Conservation (phyloP, 2,888 invertebrate genomes). For the Caenorhabditis sp. region DNA sequence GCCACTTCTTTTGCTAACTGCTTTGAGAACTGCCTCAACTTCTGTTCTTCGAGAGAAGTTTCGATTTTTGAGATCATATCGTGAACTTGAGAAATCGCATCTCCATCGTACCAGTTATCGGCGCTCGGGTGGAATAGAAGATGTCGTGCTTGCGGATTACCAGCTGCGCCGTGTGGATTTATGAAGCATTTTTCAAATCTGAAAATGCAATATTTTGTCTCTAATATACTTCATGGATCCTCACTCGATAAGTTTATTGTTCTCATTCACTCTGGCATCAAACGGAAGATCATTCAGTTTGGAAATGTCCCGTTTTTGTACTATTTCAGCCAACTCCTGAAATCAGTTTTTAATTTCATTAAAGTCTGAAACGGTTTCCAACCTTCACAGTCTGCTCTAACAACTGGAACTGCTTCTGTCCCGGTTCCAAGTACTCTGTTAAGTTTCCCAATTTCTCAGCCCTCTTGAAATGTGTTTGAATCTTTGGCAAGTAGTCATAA, state of each 20-base stretch:
- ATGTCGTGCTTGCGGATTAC: slow-evolving; percentile 77
- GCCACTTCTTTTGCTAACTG: slow-evolving; percentile 46
- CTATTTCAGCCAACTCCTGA: slow-evolving; percentile 19
- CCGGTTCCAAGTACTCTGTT: slow-evolving; percentile 8
- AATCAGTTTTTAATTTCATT: not conserved
- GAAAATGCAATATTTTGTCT: too few species aligned
- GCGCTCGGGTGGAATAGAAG: slow-evolving; percentile 83
- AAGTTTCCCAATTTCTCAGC: not conserved
- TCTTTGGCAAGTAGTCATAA: slow-evolving; percentile 45
- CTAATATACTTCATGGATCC: not conserved
- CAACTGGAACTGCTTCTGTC: slow-evolving; percentile 27
- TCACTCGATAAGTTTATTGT: slow-evolving; percentile 50
- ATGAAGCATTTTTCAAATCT: slow-evolving; percentile 84
- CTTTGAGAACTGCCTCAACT: slow-evolving; percentile 9
- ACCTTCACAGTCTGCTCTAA: slow-evolving; percentile 37
- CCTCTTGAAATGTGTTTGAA: slow-evolving; percentile 5
- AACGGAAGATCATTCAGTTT: slow-evolving; percentile 18
- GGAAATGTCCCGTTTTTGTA: slow-evolving; percentile 16
- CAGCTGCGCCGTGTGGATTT: slow-evolving; percentile 83
- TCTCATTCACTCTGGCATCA: slow-evolving; percentile 16
- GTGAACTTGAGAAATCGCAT: slow-evolving; percentile 75
- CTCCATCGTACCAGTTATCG: slow-evolving; percentile 72
- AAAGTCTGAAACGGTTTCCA: too few species aligned
- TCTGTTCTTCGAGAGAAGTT: slow-evolving; percentile 18
- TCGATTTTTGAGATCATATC: slow-evolving; percentile 56